A percentile compares a stretch with the other conserved stretches of the same genome.
Evolutionary conservation across 1,140 invertebrate genomes (phyloP).

Genomic region (Eueides isabella): DNA sequence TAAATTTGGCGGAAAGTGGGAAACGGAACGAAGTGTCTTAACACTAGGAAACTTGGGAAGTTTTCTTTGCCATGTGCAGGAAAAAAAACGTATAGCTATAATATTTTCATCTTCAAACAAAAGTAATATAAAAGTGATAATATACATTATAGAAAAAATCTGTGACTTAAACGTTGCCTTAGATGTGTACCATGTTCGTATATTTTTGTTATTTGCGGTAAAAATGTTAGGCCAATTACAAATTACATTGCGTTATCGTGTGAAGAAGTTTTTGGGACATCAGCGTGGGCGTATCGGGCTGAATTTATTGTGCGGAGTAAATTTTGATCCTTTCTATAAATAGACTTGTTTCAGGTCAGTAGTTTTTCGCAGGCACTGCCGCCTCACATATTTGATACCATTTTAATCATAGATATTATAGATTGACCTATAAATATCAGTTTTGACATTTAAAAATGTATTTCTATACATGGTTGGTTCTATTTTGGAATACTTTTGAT

Average conservation of each 20-base stretch:
- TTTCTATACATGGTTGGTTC: background rate
- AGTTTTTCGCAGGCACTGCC: conserved; percentile 28
- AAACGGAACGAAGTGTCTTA: too few relatives aligned
- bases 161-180: too few relatives aligned
- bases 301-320: conserved; percentile 19
- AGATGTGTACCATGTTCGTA: too few relatives aligned
- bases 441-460: background rate
- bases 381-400: background rate
- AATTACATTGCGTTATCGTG: background rate
- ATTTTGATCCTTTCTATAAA: conserved; percentile 31
- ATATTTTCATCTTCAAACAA: too few relatives aligned
- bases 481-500: background rate
- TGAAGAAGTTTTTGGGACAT: conserved; percentile 20
- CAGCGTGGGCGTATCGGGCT: conserved; percentile 12
- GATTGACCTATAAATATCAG: background rate
- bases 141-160: too few relatives aligned
- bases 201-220: background rate
- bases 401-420: conserved; percentile 1
- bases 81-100: too few relatives aligned
- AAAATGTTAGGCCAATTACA: background rate
- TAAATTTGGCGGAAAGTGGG: too few relatives aligned
- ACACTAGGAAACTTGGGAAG: too few relatives aligned
- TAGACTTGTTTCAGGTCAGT: conserved; percentile 27
- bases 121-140: too few relatives aligned
- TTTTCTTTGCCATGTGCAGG: too few relatives aligned